Conservation (phyloP, 1,140 invertebrate species). For the Danaus melanippus region DNA sequence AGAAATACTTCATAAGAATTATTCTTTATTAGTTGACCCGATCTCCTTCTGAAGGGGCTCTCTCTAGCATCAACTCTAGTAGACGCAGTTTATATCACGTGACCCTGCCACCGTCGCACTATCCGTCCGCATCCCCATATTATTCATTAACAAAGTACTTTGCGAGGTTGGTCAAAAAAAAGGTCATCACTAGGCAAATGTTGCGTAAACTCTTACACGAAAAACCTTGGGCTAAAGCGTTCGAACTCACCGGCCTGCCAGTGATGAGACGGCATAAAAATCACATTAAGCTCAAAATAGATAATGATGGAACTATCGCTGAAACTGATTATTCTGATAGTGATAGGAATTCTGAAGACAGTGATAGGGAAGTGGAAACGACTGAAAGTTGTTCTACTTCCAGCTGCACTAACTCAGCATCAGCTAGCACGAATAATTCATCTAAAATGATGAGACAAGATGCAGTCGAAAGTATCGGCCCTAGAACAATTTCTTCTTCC, state of each 20-base stretch:
- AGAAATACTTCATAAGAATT: constrained; percentile 22
- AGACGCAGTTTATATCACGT: constrained; percentile 70
- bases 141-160: constrained; percentile 82
- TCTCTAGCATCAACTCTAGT: constrained; percentile 67
- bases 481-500: constrained; percentile 54
- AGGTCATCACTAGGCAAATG: constrained; percentile 79
- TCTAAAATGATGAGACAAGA: constrained; percentile 73
- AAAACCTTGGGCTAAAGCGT: constrained; percentile 62
- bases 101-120: constrained; percentile 75
- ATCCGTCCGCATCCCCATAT: constrained; percentile 79
- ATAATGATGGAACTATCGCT: constrained; percentile 68
- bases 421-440: constrained; percentile 31
- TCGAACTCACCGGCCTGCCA: constrained; percentile 68
- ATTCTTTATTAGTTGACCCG: constrained; percentile 62
- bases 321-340: constrained; percentile 66
- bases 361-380: constrained; percentile 54
- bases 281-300: constrained; percentile 70
- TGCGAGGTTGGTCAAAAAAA: constrained; percentile 79
- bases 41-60: constrained; percentile 66
- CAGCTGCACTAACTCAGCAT: constrained; percentile 40
- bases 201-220: constrained; percentile 79
- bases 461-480: constrained; percentile 67
- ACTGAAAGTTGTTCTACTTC: constrained; percentile 53
- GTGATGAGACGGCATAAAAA: constrained; percentile 72
- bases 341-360: constrained; percentile 41